Evolutionary conservation across 2,888 invertebrate genomes (phyloP).

Genomic region (Punctoribates punctum): DNA sequence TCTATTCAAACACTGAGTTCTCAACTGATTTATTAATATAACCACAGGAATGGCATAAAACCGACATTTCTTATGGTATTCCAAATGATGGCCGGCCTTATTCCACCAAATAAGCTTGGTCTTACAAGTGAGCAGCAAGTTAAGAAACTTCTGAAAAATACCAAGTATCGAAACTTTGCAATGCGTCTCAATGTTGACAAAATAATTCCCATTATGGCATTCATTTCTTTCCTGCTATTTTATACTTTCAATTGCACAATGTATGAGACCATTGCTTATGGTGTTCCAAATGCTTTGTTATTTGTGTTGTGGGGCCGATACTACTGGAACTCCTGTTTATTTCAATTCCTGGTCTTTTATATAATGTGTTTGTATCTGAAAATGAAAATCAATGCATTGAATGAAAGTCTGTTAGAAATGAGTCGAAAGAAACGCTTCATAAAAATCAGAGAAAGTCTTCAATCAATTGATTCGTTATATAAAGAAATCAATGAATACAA

Average conservation of each 20-base stretch:
- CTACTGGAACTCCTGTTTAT: not conserved
- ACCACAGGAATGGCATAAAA: not conserved
- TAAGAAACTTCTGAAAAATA: not conserved
- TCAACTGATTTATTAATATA: not conserved
- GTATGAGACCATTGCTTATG: too few species aligned
- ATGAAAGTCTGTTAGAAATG: not conserved
- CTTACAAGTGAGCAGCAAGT: not conserved
- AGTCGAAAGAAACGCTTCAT: not conserved
- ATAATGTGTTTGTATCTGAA: not conserved
- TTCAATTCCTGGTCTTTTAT: not conserved
- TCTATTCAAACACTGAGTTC: not conserved
- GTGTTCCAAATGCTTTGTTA: not conserved
- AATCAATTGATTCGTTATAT: not conserved
- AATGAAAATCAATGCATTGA: not conserved
- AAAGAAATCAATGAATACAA: not conserved
- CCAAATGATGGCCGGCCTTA: not conserved
- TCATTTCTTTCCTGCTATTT: not conserved
- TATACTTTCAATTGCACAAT: not conserved
- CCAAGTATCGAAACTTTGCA: not conserved
- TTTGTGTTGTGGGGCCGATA: too few species aligned
- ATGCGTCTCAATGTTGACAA: too few species aligned
- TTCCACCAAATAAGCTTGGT: not conserved
- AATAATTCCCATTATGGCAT: too few species aligned
- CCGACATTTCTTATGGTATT: not conserved
- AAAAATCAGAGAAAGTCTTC: not conserved